phyloP scores from a whole-genome alignment of 2,113 vertebrate species.

The Hypomesus transpacificus region DNA sequence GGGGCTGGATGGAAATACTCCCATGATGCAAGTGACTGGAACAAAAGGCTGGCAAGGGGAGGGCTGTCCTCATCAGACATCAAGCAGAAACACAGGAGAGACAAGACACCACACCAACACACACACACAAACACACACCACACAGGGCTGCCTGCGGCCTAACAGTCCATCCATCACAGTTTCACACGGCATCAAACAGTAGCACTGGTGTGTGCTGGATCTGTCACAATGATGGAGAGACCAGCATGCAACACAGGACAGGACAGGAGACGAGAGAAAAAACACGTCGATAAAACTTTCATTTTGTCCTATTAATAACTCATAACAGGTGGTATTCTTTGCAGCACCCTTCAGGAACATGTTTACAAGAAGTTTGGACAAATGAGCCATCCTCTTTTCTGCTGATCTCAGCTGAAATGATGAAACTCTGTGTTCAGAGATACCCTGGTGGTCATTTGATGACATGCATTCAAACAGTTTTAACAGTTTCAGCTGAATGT shows the following conservation, averaged over 20 bases:
- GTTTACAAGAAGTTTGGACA: slow-evolving; percentile 11
- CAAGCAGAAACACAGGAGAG: background rate
- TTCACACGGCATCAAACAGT: slow-evolving; percentile 48
- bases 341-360: slow-evolving; percentile 21
- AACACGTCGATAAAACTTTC: slow-evolving; percentile 48
- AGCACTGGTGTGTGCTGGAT: slow-evolving; percentile 38
- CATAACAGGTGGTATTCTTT: slow-evolving; percentile 2
- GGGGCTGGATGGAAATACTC: no score
- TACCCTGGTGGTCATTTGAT: no score
- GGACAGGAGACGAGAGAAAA: slow-evolving; percentile 10
- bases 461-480: no score
- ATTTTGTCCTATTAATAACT: slow-evolving; percentile 51
- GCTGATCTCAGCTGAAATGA: background rate
- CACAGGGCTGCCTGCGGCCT: slow-evolving; percentile 24
- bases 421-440: no score
- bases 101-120: background rate
- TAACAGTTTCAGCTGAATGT: no score
- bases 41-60: no score
- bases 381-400: slow-evolving; percentile 1
- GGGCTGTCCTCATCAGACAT: no score
- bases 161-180: slow-evolving; percentile 53
- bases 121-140: slow-evolving; percentile 23
- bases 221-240: slow-evolving; percentile 57
- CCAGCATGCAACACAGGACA: slow-evolving; percentile 33
- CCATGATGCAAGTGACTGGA: no score